Conservation (phyloP, 2,888 invertebrate genomes). For the Nomada goodeniana region DNA sequence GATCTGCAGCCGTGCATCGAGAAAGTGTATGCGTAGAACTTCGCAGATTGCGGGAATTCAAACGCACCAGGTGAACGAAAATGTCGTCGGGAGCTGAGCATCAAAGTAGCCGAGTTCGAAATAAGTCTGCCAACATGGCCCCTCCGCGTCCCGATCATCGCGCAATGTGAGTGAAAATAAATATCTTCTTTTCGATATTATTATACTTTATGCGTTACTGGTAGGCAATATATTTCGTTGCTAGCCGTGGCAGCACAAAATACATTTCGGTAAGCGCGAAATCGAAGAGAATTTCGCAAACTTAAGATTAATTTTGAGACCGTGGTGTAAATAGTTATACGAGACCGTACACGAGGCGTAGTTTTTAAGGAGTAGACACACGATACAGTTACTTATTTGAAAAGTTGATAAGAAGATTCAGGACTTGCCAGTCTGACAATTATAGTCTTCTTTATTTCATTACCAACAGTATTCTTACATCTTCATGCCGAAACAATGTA, state of each 20-base stretch:
- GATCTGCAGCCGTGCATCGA: too few species aligned
- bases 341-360: too few species aligned
- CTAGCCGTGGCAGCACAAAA: not conserved
- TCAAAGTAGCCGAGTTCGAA: too few species aligned
- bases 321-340: too few species aligned
- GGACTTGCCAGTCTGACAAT: conserved; percentile 69
- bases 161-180: not conserved
- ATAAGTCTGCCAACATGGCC: too few species aligned
- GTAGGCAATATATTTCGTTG: not conserved
- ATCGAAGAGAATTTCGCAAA: not conserved
- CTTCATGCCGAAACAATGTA: conserved; percentile 79
- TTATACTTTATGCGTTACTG: not conserved
- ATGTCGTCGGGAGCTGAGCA: too few species aligned
- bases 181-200: not conserved
- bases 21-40: too few species aligned
- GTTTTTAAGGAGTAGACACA: too few species aligned
- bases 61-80: too few species aligned
- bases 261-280: not conserved
- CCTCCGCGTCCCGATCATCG: not conserved
- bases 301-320: not conserved
- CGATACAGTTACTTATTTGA: not conserved
- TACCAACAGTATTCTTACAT: conserved; percentile 80
- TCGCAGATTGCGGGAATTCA: too few species aligned
- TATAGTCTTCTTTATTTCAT: conserved; percentile 81
- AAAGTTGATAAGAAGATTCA: not conserved